A percentile compares a stretch with the other conserved stretches of the same genome.
Conservation (phyloP, 2,888 invertebrate genomes). For the Nephrocerus scutellatus region DNA sequence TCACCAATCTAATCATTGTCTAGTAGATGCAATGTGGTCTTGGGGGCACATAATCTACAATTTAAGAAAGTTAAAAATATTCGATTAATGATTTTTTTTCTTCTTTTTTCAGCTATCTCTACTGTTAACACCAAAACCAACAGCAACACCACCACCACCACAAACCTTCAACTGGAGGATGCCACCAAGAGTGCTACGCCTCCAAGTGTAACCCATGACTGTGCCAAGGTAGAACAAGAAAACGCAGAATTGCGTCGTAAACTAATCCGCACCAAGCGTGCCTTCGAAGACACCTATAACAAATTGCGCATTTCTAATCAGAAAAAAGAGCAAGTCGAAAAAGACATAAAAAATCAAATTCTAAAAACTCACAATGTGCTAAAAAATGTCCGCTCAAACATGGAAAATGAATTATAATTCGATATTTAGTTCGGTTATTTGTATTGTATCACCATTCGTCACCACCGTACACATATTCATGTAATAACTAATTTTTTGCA, state of each 20-base stretch:
- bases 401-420: conserved; percentile 53
- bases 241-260: conserved; percentile 65
- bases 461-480: too few relatives aligned
- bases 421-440: too few relatives aligned
- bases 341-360: conserved; percentile 74
- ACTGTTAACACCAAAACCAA: background rate
- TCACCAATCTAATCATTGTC: too few relatives aligned
- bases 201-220: conserved; percentile 32
- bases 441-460: too few relatives aligned
- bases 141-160: background rate
- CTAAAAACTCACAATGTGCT: conserved; percentile 72
- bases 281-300: conserved; percentile 68
- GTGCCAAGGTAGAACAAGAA: conserved; percentile 55
- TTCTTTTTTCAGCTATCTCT: background rate
- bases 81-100: background rate
- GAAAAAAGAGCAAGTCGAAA: conserved; percentile 74
- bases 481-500: too few relatives aligned
- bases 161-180: background rate
- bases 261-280: conserved; percentile 62
- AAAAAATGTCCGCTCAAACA: conserved; percentile 66
- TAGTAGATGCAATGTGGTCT: too few relatives aligned
- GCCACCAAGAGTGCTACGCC: background rate
- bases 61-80: background rate
- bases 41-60: too few relatives aligned
- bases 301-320: conserved; percentile 71